Conservation (phyloP, 2,888 invertebrate genomes). For the Tetropium fuscum region DNA sequence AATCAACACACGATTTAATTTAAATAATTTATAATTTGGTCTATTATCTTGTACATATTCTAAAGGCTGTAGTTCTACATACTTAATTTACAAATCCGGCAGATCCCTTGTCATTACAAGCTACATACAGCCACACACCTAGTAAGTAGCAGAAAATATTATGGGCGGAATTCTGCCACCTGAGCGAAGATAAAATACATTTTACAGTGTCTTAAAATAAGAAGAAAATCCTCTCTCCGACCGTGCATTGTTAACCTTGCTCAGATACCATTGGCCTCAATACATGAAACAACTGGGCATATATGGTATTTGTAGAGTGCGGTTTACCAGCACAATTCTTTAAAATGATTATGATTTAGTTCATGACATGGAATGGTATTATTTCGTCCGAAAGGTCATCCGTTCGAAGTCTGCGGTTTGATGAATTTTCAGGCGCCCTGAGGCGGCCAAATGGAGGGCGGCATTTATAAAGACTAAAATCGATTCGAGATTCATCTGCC, state of each 20-base stretch:
- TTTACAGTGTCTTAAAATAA: conserved; percentile 38
- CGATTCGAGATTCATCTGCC: too few species aligned
- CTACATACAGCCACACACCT: too few species aligned
- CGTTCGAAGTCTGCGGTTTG: neutral
- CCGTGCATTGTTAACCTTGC: conserved; percentile 55
- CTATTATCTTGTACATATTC: too few species aligned
- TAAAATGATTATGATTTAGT: conserved; percentile 26
- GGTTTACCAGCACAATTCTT: conserved; percentile 32
- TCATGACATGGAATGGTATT: conserved; percentile 6
- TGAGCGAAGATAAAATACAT: conserved; percentile 9
- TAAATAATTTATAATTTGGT: too few species aligned
- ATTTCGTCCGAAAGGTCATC: conserved; percentile 6
- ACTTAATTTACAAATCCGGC: too few species aligned
- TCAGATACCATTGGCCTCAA: conserved; percentile 62
- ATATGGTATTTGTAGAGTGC: conserved; percentile 47
- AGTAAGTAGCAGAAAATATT: neutral
- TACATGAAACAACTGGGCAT: conserved; percentile 55
- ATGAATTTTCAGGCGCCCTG: neutral
- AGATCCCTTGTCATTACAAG: too few species aligned
- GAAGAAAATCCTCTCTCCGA: conserved; percentile 50
- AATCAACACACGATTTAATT: too few species aligned
- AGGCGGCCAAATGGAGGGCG: too few species aligned
- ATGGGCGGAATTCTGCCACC: conserved; percentile 1
- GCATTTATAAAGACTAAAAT: too few species aligned
- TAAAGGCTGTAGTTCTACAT: too few species aligned